A percentile compares a stretch with the other conserved stretches of the same genome.
These are phyloP conservation scores for Geococcyx californianus DNA, from an alignment of 2,113 vertebrate genomes.

Conservation along the genomic window DNA sequence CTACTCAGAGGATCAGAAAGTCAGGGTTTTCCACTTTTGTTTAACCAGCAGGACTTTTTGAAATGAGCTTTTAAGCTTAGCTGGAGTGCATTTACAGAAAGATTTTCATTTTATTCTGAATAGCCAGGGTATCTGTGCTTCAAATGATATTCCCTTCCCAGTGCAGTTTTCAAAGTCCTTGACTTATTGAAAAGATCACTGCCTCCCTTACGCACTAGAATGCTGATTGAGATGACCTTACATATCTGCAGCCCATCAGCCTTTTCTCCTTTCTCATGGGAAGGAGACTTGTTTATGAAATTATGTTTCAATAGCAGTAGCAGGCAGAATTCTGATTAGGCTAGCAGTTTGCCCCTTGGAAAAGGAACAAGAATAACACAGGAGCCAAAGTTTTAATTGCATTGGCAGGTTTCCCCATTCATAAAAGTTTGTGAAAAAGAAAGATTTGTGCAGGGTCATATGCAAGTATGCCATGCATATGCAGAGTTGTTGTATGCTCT, in stretches of 20 bases:
- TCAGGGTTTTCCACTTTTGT: background rate
- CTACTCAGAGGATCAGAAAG: background rate
- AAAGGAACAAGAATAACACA: constrained; percentile 1
- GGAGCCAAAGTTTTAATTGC: constrained; percentile 57
- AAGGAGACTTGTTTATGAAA: constrained; percentile 49
- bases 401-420: constrained; percentile 30
- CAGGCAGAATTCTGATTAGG: constrained; percentile 28
- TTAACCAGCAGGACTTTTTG: constrained; percentile 9
- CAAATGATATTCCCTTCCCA: background rate
- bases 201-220: background rate
- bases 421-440: background rate
- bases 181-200: background rate
- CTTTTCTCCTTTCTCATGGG: constrained; percentile 18
- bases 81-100: background rate
- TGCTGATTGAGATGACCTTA: constrained; percentile 28
- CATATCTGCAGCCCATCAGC: constrained; percentile 17
- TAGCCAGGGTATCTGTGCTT: background rate
- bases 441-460: background rate
- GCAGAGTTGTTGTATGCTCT: background rate
- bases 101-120: background rate
- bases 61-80: constrained; percentile 28
- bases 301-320: constrained; percentile 9
- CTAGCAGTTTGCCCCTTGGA: background rate
- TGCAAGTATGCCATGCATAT: background rate
- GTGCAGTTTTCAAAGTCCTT: constrained; percentile 9